These are phyloP conservation scores for Nannobrachium achirus DNA, from an alignment of 2,113 vertebrate species.

Conservation along the genomic window DNA sequence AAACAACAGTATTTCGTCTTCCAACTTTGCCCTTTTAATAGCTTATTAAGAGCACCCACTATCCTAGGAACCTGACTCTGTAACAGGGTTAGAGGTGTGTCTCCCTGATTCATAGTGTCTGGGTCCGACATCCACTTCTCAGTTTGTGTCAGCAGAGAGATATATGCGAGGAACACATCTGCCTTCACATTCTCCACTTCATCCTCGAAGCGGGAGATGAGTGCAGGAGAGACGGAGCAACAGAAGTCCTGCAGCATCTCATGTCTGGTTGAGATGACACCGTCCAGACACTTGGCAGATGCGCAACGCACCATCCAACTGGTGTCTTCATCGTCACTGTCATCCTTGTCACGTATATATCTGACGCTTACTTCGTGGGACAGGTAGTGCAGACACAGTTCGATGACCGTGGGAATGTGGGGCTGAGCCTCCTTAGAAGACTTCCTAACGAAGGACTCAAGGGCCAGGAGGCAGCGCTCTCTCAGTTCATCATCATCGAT, in stretches of 20 bases:
- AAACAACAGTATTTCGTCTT: conserved; percentile 98
- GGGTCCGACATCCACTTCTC: conserved; percentile 98
- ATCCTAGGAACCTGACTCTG: conserved; percentile 99
- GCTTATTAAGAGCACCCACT: conserved; percentile 96
- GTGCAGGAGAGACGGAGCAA: conserved; percentile 94
- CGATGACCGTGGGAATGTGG: conserved; percentile 96
- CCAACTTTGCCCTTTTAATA: conserved; percentile 98
- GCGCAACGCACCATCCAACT: conserved; percentile 98
- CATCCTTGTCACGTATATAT: too few relatives aligned
- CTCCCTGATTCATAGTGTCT: conserved; percentile 98
- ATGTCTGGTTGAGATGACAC: conserved; percentile 95
- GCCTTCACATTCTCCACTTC: conserved; percentile 99
- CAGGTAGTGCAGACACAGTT: conserved; percentile 97
- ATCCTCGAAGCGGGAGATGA: conserved; percentile 97
- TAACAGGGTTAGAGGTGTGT: conserved; percentile 97
- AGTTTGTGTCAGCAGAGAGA: conserved; percentile 98
- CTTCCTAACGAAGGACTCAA: conserved; percentile 97
- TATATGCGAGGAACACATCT: conserved; percentile 97
- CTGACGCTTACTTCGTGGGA: conserved; percentile 98
- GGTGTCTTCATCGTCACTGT: conserved; percentile 99
- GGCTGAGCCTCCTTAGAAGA: conserved; percentile 99
- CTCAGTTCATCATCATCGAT: conserved; percentile 95
- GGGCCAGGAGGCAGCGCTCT: conserved; percentile 99
- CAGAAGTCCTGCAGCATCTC: conserved; percentile 99
- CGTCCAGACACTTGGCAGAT: conserved; percentile 95